Percentiles rank a stretch among this genome's conserved stretches.
Evolutionary conservation across 2,888 invertebrate species (phyloP).

Genomic region (Bimastos eiseni): DNA sequence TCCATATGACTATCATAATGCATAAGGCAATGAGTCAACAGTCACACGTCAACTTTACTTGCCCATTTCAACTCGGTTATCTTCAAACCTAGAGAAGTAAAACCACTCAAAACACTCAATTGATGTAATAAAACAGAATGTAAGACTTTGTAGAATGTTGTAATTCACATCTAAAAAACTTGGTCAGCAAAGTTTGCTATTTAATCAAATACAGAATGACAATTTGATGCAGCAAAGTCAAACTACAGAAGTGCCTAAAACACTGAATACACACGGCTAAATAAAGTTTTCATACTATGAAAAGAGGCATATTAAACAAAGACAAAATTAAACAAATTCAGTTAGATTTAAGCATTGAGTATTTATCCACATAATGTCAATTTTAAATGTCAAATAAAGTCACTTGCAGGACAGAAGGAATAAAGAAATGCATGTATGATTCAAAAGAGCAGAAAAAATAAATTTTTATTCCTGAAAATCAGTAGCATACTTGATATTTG

Average conservation of each 20-base stretch:
- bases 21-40: neutral
- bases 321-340: neutral
- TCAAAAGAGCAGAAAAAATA: neutral
- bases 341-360: neutral
- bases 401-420: neutral
- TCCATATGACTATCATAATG: neutral
- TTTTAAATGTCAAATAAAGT: neutral
- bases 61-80: too few species aligned
- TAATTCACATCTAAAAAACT: neutral
- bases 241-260: neutral
- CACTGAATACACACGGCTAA: neutral
- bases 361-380: neutral
- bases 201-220: neutral
- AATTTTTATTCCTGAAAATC: conserved; percentile 5
- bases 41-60: neutral
- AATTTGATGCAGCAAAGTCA: neutral
- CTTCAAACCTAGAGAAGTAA: too few species aligned
- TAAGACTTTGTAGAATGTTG: neutral
- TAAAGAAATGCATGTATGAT: neutral
- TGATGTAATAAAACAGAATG: neutral
- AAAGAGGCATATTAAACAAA: neutral
- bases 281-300: neutral
- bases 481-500: conserved; percentile 67
- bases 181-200: neutral
- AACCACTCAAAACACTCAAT: neutral